Percentiles rank a stretch among this genome's conserved stretches.
Conservation (phyloP, 1,140 invertebrate genomes). For the Plutomurus gul region DNA sequence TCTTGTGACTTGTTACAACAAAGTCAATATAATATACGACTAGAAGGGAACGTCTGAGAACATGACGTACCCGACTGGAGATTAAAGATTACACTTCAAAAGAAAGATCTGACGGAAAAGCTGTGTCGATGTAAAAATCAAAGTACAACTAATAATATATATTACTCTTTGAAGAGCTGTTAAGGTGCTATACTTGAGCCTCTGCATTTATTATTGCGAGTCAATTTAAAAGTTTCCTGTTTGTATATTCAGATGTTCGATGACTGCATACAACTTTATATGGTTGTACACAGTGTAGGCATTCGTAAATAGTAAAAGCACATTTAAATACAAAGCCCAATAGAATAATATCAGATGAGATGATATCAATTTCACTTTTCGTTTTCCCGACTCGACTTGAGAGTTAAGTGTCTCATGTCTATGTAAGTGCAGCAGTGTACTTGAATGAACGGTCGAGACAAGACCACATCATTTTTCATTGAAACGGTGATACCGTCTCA, state of each 20-base stretch:
- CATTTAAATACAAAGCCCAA: too few relatives aligned
- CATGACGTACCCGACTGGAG: neutral
- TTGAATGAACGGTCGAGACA: neutral
- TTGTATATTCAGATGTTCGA: too few relatives aligned
- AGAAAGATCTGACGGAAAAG: constrained; percentile 8
- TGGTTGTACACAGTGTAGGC: too few relatives aligned
- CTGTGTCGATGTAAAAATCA: neutral
- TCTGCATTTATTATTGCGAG: too few relatives aligned
- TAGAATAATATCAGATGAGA: neutral
- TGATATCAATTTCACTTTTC: constrained; percentile 27
- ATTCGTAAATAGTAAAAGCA: too few relatives aligned
- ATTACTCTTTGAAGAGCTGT: neutral
- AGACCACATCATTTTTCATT: constrained; percentile 24
- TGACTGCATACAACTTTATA: too few relatives aligned
- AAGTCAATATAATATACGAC: too few relatives aligned
- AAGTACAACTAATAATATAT: constrained; percentile 5
- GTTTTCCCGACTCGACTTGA: constrained; percentile 21
- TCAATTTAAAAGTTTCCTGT: too few relatives aligned
- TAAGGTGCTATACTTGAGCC: too few relatives aligned
- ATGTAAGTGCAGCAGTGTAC: too few relatives aligned
- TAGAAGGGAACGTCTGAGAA: too few relatives aligned
- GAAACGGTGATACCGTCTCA: constrained; percentile 24
- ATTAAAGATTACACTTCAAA: constrained; percentile 3
- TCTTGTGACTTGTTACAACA: too few relatives aligned
- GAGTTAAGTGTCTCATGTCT: constrained; percentile 19